These are phyloP conservation scores for Orthosia gothica DNA, from an alignment of 2,888 invertebrate genomes.

Conservation along the genomic window DNA sequence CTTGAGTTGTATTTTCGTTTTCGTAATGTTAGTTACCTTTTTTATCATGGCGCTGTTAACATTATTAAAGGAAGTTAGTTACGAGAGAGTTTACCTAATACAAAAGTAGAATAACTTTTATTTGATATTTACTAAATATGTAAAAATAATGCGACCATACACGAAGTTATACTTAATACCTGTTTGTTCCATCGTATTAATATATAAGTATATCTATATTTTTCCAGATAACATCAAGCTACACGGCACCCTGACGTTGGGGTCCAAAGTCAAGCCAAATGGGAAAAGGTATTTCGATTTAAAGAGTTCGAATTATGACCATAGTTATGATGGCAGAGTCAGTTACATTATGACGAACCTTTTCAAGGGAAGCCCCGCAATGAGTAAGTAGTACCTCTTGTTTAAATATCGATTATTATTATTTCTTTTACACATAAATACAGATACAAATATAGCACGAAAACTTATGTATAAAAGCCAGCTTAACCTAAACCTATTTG, in stretches of 20 bases:
- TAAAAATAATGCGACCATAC: not conserved
- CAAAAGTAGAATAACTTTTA: not conserved
- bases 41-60: no score
- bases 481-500: no score
- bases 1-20: not conserved
- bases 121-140: not conserved
- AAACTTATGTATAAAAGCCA: no score
- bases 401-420: not conserved
- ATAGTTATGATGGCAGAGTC: constrained; percentile 79
- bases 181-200: constrained; percentile 14
- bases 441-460: no score
- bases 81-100: not conserved
- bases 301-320: constrained; percentile 68
- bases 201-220: constrained; percentile 13
- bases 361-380: constrained; percentile 77
- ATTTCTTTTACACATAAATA: no score
- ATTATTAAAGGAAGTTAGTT: no score
- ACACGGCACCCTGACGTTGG: constrained; percentile 70
- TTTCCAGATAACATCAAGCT: constrained; percentile 78
- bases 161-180: constrained; percentile 7
- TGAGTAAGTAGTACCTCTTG: constrained; percentile 75
- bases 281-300: constrained; percentile 75
- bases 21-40: no score
- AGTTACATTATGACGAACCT: constrained; percentile 80
- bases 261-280: constrained; percentile 63